phyloP scores from a whole-genome alignment of 2,888 invertebrate species.

The Bhutanitis thaidina region DNA sequence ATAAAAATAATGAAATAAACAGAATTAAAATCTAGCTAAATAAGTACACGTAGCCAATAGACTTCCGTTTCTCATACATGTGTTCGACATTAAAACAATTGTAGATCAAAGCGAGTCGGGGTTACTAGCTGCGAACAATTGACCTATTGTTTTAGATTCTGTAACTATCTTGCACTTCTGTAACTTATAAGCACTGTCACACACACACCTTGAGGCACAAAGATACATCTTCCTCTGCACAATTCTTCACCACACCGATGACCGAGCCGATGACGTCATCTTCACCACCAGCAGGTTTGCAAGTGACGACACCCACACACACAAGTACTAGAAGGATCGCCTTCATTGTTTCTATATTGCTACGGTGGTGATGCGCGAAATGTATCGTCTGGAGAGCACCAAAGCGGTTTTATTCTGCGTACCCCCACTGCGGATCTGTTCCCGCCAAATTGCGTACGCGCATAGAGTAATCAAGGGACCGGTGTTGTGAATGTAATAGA shows the following conservation, averaged over 20 bases:
- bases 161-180: constrained; percentile 3
- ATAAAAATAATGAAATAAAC: no score
- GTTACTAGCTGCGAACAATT: constrained; percentile 1
- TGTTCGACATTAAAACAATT: constrained; percentile 1
- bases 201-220: constrained; percentile 86
- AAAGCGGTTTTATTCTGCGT: constrained; percentile 66
- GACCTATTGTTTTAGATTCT: neutral
- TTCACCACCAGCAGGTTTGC: constrained; percentile 66
- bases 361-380: constrained; percentile 55
- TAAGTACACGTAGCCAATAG: neutral
- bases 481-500: constrained; percentile 29
- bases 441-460: constrained; percentile 32
- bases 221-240: constrained; percentile 83
- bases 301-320: constrained; percentile 68
- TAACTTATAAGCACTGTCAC: constrained; percentile 9
- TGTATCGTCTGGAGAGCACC: constrained; percentile 54
- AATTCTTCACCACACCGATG: constrained; percentile 83
- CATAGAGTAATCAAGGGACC: constrained; percentile 19
- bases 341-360: constrained; percentile 59
- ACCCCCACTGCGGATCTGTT: constrained; percentile 53
- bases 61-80: neutral
- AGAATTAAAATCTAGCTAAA: neutral
- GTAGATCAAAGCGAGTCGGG: constrained; percentile 5
- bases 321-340: constrained; percentile 66
- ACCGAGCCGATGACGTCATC: constrained; percentile 81